Evolutionary conservation across 2,113 vertebrate species (phyloP), one percentile per base, ranked within the genome.

Genomic region (Zosterops japonicus): DNA sequence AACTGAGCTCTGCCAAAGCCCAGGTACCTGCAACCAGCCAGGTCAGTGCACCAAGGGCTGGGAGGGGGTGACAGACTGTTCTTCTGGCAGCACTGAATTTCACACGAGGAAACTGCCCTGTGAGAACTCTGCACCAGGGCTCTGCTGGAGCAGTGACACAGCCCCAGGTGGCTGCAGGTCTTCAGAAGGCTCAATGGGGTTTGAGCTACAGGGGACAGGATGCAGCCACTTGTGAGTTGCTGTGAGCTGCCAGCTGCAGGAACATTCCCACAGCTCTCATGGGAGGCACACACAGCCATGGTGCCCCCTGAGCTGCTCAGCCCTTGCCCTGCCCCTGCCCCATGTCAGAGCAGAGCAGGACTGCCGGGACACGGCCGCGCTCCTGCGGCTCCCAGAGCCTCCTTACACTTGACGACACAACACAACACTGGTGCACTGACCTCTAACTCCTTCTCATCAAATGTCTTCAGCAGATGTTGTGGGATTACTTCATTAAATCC

Each of bases 401-500:
- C 31, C 21, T 67, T 85, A 63, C 27, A 74, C 63, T 87, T 74
- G 67, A 93, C 4, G 41, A 88, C 64, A 49, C 44, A 75, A 72
- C 18, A 25, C 47, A 83, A 68, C 46, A 29, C 57, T 49, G 78
- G 52, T 4, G 61, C 75, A 98, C 97, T 95, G 96, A 99, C 99
- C 99, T 99, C 99, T 21, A 99, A 97, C 97, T 99, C 99, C 94
- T 99, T 99, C 97, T 99, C 99, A 87, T 99, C 99, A 77, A 99
- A 99, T 44, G 99, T 98, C 97, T 99, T 99, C 94, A 99, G 97
- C 96, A 99, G 98, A 97, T 99, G 99, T 87, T 99, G 99, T 29
- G 99, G 99, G 96, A 99, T 99, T 96, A 99, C 99, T 98, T 99
- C 99, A 77, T 99, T 99, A 98, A 99, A 99, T 92, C 99, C 99